Evolutionary conservation across 2,888 invertebrate species (phyloP), one percentile per base, ranked within the genome.

Genomic region (Chrysolina oricalcia): DNA sequence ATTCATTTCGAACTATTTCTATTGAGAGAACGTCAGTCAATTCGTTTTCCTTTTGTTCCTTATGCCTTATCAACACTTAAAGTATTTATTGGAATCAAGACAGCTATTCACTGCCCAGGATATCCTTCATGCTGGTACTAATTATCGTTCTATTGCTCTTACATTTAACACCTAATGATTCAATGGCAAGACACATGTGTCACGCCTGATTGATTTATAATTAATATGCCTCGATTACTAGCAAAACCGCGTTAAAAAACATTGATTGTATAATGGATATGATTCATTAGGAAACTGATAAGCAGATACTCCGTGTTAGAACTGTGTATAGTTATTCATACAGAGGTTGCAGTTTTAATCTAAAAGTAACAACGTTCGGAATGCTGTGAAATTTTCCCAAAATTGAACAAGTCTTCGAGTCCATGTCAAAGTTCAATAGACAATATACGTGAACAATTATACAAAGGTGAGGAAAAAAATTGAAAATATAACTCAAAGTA

Each of bases 111-210:
- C 17, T 53, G 17, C 17, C 53, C 53, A 53, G 53, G 53, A 21
- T 17, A 53, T 53, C 53, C 17, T 53, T 17, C 53, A 53, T 53
- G 53, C 53, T 53, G 53, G 53, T 17, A 53, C 10, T 53, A 17
- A 53, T 53, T 53, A 53, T 53, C 11, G 19, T 53, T 19, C n/a
- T n/a, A 53, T 53, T 53, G 19, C 53, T 53, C 3, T 53, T 53
- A 53, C 19, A 53, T 53, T 11, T 53, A 53, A 53, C 53, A 53
- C 53, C 53, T 53, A 53, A 53, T 53, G 53, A 53, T 19, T 53
- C 21, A 53, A 19, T 17, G 53, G 21, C 19, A 15, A 50, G 9
- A n/a, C 50, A 5, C 17, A 53, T 53, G 19, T 53, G 53, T 53
- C 53, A 21, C 19, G 53, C 19, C 19, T 53, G 53, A 53, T 53